Percentiles rank a stretch among this genome's conserved stretches.
Evolutionary conservation across 2,113 vertebrate genomes (phyloP).

Genomic region (Dryoscopus gambensis): DNA sequence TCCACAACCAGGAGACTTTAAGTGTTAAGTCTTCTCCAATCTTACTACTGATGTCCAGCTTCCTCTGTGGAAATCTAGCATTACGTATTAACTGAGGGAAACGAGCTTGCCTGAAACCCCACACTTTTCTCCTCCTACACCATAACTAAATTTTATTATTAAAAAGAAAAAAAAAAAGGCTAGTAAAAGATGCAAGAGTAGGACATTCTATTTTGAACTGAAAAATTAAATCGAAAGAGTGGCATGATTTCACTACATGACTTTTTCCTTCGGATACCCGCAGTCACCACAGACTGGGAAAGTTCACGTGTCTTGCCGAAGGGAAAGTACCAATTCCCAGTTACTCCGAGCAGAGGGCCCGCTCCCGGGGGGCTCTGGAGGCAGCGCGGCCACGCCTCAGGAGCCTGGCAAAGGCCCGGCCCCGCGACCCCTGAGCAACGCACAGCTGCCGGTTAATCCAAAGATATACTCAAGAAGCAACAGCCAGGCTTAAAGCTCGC

Average conservation of each 20-base stretch:
- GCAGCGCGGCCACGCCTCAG: background rate
- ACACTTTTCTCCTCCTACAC: background rate
- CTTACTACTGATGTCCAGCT: background rate
- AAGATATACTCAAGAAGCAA: fast-evolving
- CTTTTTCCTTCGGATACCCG: background rate
- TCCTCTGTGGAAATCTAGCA: background rate
- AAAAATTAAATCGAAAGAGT: background rate
- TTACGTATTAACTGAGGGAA: background rate
- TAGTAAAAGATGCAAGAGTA: background rate
- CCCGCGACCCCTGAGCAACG: background rate
- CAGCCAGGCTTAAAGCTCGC: background rate
- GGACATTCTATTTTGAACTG: background rate
- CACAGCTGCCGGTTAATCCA: background rate
- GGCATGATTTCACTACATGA: fast-evolving
- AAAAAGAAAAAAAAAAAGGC: background rate
- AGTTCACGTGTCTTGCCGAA: fast-evolving
- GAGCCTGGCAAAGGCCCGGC: background rate
- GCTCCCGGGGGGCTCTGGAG: fast-evolving
- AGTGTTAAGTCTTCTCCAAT: background rate
- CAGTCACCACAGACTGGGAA: fast-evolving
- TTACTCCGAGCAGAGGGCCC: background rate
- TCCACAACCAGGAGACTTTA: background rate
- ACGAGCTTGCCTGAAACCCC: background rate
- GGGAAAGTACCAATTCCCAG: too few relatives aligned
- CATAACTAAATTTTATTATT: background rate